These are phyloP conservation scores for Tetragonula clypearis DNA, from an alignment of 1,140 invertebrate genomes.

Conservation along the genomic window DNA sequence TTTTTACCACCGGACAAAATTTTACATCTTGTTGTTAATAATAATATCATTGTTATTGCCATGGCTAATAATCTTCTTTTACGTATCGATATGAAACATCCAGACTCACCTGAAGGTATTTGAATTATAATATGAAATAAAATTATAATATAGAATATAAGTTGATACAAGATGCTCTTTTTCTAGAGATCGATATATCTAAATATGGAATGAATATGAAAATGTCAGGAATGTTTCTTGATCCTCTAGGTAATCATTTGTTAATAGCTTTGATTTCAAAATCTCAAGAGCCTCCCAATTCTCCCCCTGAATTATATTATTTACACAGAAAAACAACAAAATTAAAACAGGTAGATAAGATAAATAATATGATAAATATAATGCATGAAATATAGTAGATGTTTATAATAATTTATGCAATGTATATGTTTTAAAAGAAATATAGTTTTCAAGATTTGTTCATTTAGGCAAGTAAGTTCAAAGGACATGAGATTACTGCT, in stretches of 20 bases:
- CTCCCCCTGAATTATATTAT: constrained; percentile 90
- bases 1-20: constrained; percentile 90
- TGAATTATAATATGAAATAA: no score
- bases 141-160: neutral
- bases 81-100: constrained; percentile 91
- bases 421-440: constrained; percentile 2
- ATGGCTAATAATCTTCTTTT: constrained; percentile 92
- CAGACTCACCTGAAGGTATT: constrained; percentile 89
- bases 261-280: constrained; percentile 88
- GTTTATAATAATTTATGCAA: neutral
- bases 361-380: neutral
- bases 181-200: constrained; percentile 84
- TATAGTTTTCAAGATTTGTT: constrained; percentile 41
- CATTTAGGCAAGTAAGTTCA: constrained; percentile 84
- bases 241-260: constrained; percentile 93
- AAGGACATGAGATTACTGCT: constrained; percentile 93
- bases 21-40: constrained; percentile 90
- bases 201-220: constrained; percentile 85
- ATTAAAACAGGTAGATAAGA: constrained; percentile 82
- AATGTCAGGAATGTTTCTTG: constrained; percentile 89
- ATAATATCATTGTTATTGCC: constrained; percentile 91
- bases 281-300: constrained; percentile 79
- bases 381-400: neutral
- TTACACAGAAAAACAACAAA: constrained; percentile 86
- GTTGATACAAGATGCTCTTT: neutral